These are phyloP conservation scores for Poicephalus meyeri DNA, from an alignment of 2,113 vertebrate genomes.

Conservation along the genomic window DNA sequence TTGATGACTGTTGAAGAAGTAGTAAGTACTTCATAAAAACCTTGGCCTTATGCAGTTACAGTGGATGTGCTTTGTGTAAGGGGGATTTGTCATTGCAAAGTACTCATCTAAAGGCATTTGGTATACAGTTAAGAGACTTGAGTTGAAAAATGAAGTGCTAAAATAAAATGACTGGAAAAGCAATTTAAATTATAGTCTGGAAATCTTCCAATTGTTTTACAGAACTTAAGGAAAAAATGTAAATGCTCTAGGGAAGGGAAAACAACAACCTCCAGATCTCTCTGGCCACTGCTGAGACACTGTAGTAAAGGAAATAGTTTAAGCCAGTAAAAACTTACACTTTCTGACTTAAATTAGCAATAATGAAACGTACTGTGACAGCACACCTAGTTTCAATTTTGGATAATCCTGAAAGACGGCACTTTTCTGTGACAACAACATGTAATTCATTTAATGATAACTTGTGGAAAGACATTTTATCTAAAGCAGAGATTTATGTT, in stretches of 20 bases:
- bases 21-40: neutral
- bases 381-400: neutral
- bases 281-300: neutral
- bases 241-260: neutral
- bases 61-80: neutral
- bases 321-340: neutral
- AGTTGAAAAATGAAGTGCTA: neutral
- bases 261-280: neutral
- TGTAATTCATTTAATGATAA: neutral
- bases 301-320: neutral
- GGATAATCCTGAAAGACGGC: neutral
- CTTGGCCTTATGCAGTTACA: neutral
- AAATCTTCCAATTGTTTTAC: neutral
- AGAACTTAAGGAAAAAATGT: neutral
- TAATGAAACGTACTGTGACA: neutral
- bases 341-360: neutral
- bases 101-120: neutral
- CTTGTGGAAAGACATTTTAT: neutral
- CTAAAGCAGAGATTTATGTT: neutral
- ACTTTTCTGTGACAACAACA: slow-evolving; percentile 6
- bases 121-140: neutral
- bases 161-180: neutral
- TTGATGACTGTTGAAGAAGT: neutral
- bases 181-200: neutral
- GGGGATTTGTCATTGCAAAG: neutral